phyloP scores from a whole-genome alignment of 2,888 invertebrate species.

The Phyllotreta striolata region DNA sequence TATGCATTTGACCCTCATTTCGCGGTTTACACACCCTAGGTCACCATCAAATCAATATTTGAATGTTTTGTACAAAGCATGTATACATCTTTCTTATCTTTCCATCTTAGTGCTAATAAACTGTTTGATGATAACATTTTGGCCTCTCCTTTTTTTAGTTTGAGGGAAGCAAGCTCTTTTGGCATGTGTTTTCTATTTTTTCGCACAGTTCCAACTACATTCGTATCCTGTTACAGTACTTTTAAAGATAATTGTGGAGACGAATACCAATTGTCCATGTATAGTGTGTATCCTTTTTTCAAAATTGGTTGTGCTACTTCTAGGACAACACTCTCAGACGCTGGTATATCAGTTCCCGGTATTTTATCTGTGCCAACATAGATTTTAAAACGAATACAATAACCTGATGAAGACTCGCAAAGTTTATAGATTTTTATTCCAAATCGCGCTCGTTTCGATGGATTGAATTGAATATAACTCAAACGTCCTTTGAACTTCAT shows the following conservation, averaged over 20 bases:
- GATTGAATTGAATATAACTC: constrained; percentile 51
- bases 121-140: background rate
- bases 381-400: constrained; percentile 46
- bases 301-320: constrained; percentile 39
- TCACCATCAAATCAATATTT: no score
- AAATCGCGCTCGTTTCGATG: constrained; percentile 49
- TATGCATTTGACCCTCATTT: no score
- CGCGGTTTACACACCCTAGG: no score
- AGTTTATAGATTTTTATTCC: constrained; percentile 50
- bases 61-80: no score
- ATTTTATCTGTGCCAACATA: constrained; percentile 47
- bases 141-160: constrained; percentile 1
- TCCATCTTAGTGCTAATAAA: constrained; percentile 4
- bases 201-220: constrained; percentile 8
- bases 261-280: constrained; percentile 8
- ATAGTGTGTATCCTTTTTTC: constrained; percentile 44
- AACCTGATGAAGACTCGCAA: constrained; percentile 50
- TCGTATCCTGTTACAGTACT: constrained; percentile 2
- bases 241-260: constrained; percentile 14
- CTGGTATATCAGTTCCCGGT: constrained; percentile 11
- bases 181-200: constrained; percentile 4
- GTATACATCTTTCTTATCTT: constrained; percentile 12
- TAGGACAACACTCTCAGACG: constrained; percentile 43
- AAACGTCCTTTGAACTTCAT: constrained; percentile 49
- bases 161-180: background rate